Evolutionary conservation across 92 coral and sea anemone genomes (phyloP).

Genomic region (Chrysogorgia sp.): DNA sequence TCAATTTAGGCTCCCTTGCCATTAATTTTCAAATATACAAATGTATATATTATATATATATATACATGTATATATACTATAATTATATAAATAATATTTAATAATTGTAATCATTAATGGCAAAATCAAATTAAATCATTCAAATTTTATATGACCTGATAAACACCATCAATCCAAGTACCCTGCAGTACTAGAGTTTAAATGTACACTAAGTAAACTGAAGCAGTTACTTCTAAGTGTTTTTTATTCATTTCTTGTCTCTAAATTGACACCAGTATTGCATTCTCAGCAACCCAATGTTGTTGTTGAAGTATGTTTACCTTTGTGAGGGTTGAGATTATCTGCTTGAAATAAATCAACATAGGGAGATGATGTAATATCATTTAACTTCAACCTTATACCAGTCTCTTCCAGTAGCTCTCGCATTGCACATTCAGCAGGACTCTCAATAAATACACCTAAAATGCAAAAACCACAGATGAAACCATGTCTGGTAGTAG

Average conservation of each 20-base stretch:
- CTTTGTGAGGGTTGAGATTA: conserved; percentile 93
- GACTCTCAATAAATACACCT: conserved; percentile 92
- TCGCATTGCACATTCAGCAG: conserved; percentile 90
- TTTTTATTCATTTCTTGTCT: neutral
- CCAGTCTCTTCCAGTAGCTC: conserved; percentile 95
- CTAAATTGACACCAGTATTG: neutral
- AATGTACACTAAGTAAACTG: no score
- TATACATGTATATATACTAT: no score
- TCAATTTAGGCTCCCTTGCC: no score
- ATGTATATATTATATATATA: no score
- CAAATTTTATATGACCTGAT: no score
- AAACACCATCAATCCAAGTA: no score
- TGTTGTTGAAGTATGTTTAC: conserved; percentile 41
- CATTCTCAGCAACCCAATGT: neutral
- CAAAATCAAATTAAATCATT: no score
- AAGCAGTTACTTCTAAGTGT: neutral
- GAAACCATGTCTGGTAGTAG: no score
- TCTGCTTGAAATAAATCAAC: conserved; percentile 78
- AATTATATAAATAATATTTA: no score
- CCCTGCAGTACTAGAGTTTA: no score
- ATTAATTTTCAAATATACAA: no score
- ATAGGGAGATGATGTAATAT: conserved; percentile 62
- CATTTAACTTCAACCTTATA: conserved; percentile 70
- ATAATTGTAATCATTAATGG: no score
- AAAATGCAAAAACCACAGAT: neutral